Conservation (phyloP, 2,113 vertebrate species). For the Malurus melanocephalus region DNA sequence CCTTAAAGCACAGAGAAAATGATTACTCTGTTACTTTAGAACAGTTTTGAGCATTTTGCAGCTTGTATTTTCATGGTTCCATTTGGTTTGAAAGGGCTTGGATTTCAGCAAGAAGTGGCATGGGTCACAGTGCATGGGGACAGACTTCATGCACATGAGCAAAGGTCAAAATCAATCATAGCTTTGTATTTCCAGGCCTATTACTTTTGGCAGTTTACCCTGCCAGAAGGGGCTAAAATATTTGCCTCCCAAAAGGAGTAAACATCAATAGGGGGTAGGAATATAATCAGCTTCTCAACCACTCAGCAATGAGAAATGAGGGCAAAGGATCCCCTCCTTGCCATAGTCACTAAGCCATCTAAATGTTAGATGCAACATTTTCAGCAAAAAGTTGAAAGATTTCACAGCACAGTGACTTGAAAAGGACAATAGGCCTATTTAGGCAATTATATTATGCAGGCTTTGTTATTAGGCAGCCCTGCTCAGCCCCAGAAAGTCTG, state of each 20-base stretch:
- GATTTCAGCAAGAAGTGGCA: slow-evolving; percentile 33
- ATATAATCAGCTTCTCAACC: not conserved
- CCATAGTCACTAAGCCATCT: not conserved
- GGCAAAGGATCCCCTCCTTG: not conserved
- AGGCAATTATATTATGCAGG: slow-evolving; percentile 50
- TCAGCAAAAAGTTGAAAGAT: slow-evolving; percentile 15
- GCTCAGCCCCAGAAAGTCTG: slow-evolving; percentile 55
- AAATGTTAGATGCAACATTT: not conserved
- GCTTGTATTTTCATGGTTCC: not conserved
- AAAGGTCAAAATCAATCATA: slow-evolving; percentile 64
- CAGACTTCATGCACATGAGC: slow-evolving; percentile 43
- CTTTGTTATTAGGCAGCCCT: slow-evolving; percentile 55
- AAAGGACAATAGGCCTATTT: slow-evolving; percentile 49
- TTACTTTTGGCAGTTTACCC: slow-evolving; percentile 50
- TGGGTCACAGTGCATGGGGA: slow-evolving; percentile 42
- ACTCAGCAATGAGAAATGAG: not conserved
- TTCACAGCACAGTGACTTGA: slow-evolving; percentile 3
- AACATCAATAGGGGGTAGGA: slow-evolving; percentile 5
- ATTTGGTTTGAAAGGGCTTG: slow-evolving; percentile 28
- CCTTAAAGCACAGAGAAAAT: not conserved
- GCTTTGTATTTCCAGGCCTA: slow-evolving; percentile 42
- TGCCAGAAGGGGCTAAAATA: slow-evolving; percentile 43
- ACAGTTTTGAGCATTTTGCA: slow-evolving; percentile 1
- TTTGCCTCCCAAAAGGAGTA: slow-evolving; percentile 46
- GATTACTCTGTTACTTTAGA: not conserved